These are phyloP conservation scores for Willowsia nigromaculata DNA, from an alignment of 2,888 invertebrate genomes.

Conservation along the genomic window DNA sequence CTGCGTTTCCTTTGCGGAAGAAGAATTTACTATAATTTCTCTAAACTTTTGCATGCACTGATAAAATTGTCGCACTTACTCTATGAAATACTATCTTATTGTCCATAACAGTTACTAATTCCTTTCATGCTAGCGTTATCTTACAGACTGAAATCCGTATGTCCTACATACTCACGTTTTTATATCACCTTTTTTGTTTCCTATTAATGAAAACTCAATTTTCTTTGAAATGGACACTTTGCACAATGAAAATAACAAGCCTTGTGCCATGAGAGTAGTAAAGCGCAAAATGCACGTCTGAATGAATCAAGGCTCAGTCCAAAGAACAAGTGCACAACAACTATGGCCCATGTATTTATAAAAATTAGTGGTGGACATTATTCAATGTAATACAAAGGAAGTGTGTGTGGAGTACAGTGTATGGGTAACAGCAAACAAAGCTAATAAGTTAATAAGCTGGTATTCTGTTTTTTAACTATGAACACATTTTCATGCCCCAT, in stretches of 20 bases:
- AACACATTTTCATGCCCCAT: neutral
- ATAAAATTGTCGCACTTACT: neutral
- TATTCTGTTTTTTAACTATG: neutral
- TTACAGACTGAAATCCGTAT: conserved; percentile 69
- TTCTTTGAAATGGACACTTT: conserved; percentile 34
- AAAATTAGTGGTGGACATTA: neutral
- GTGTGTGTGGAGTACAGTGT: neutral
- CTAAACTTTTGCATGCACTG: conserved; percentile 21
- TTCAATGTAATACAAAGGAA: neutral
- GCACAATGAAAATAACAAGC: conserved; percentile 30
- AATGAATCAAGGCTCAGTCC: conserved; percentile 25
- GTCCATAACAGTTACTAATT: conserved; percentile 17
- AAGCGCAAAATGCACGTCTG: neutral
- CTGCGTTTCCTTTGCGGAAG: conserved; percentile 40
- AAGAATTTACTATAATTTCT: neutral
- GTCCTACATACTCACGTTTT: conserved; percentile 72
- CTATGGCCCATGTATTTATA: neutral
- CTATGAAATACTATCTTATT: neutral
- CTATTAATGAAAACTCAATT: conserved; percentile 48
- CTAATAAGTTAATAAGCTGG: neutral
- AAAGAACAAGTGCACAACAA: conserved; percentile 10
- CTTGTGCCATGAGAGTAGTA: neutral
- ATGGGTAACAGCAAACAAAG: neutral
- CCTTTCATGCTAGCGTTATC: conserved; percentile 55
- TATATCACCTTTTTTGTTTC: conserved; percentile 72